Evolutionary conservation across 2,113 vertebrate species (phyloP), one percentile per base, ranked within the genome.

Genomic region (Synodontis membranacea): DNA sequence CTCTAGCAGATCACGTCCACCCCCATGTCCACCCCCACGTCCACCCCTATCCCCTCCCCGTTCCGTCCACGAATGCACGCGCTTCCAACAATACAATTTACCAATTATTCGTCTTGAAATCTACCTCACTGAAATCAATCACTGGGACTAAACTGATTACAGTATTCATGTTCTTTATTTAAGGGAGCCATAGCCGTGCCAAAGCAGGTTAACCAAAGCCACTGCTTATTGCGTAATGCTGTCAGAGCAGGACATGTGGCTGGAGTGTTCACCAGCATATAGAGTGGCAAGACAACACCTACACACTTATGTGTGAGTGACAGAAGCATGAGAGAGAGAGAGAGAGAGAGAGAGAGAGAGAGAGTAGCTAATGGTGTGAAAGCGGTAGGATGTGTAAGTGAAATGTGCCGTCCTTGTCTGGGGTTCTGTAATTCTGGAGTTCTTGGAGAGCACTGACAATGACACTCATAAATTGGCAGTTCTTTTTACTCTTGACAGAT

Each of bases 291-390:
- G 52, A 75, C 83, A 89, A 56, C 86, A 79, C 86, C 83, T 80
- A 81, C 88, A 78, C 79, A n/a, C 37, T 84, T 87, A 70, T 82
- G 82, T 84, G 78, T 83, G 84, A 89, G 76, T 84, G 88, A 86
- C 88, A 89, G 75, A 56, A 72, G 34, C 25, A 60, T 44, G 80
- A 48, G 58, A 44, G 52, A 70, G 80, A 83, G 64, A 74, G 46
- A 37, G 58, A 86, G 50, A 12, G 15, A 52, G 58, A n/a, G 81
- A 37, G 66, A 86, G 28, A 66, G 79, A 64, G 0, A 1, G 31
- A 66, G 37, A 66, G n/a, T n/a, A 37, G 19, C 7, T 82, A 84
- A 42, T 70, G 70, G 85, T 46, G 19, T 34, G 79, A 74, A 48
- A 75, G 70, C 70, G 64, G 42, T 9, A 79, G 60, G 31, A n/a